Base-by-base conservation (phyloP, 2,113 vertebrate species). In the Centrocercus urophasianus region DNA sequence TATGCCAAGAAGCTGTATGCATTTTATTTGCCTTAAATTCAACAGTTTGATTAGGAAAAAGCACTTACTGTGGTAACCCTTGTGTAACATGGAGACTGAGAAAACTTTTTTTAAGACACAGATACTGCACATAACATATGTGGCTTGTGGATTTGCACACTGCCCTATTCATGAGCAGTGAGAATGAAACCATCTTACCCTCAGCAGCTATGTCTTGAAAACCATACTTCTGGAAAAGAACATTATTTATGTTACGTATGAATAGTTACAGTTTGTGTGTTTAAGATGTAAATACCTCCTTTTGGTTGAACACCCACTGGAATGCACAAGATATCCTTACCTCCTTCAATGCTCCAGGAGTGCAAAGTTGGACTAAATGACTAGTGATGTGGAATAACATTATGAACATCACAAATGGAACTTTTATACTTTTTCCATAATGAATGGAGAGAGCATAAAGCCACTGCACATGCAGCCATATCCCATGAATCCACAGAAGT, bases 191-290 rank as follows among this genome's bases (percentile, higher is more conserved):
- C 85, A 93, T 57, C 90, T 74, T 83, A 93, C 70, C 52, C 80
- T 95, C 79, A 90, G 80, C 2, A 17, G 93, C 65, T 87, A 75
- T 91, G 94, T 66, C 89, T 96, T 84, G 72, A 91, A 97, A 96
- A 92, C 77, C 92, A 67, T 94, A 91, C 65, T 90, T 92, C 74
- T 75, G 78, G 77, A 93, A 96, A 96, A 93, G 25, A 95, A 95
- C 75, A 92, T 96, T 95, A 97, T 97, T 96, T 96, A 86, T 93
- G 61, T 89, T 94, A 81, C 59, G 60, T 75, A 93, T 96, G 94
- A 96, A 96, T 88, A 88, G 91, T 80, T 90, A 70, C 83, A 89
- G 70, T 91, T 59, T 95, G 67, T 75, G 59, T 84, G n/a, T 80
- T 96, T 93, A 91, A 90, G 59, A 81, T 60, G 83, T 94, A 82